phyloP scores from a whole-genome alignment of 30 jellyfish, hydroid and myxozoan species.

The Phacellophora camtschatica region DNA sequence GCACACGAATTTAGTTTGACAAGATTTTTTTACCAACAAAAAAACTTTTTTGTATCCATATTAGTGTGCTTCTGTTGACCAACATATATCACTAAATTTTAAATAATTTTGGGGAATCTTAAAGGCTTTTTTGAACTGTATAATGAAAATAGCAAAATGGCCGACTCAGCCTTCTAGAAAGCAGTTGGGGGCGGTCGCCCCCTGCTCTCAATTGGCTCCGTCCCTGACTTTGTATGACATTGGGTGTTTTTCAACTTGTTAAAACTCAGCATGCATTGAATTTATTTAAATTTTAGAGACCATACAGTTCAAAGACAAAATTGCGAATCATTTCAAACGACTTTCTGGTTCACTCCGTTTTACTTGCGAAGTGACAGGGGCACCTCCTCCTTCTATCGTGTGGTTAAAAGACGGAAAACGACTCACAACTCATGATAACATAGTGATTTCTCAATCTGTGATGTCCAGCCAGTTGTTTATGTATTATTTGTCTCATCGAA shows the following conservation, averaged over 20 bases:
- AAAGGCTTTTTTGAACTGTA: background rate
- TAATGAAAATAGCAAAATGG: no score
- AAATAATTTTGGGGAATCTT: background rate
- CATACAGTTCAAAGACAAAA: constrained; percentile 35
- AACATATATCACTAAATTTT: no score
- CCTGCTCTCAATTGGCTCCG: no score
- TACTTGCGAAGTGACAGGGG: constrained; percentile 77
- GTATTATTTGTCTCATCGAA: constrained; percentile 14
- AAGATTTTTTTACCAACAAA: no score
- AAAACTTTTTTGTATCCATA: no score
- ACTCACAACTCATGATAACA: background rate
- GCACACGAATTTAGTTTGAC: no score
- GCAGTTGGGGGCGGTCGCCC: no score
- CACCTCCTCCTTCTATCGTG: constrained; percentile 32
- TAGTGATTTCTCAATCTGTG: constrained; percentile 3
- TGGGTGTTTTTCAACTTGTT: no score
- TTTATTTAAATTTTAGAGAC: constrained; percentile 15
- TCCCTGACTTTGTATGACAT: no score
- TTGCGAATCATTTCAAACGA: constrained; percentile 29
- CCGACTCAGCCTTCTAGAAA: no score
- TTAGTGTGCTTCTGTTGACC: no score
- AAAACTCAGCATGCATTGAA: no score
- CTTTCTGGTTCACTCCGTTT: constrained; percentile 38
- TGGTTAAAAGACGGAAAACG: constrained; percentile 84
- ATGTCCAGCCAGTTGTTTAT: constrained; percentile 44